phyloP scores from a whole-genome alignment of 64 coral and sea anemone species.

The Porites australiensis region DNA sequence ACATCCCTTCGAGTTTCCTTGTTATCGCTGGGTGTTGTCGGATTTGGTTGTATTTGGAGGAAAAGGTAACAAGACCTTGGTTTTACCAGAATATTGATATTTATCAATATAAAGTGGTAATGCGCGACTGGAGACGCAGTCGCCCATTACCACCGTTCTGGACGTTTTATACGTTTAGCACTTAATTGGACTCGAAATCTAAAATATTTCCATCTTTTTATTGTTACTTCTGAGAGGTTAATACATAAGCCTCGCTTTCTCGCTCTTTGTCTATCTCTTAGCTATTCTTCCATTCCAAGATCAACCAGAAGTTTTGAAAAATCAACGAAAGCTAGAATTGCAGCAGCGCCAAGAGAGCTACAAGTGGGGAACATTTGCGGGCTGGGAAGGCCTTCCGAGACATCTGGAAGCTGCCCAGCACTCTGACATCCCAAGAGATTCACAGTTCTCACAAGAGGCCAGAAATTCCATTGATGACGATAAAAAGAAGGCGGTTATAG shows the following conservation, averaged over 20 bases:
- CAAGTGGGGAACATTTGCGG: slow-evolving; percentile 54
- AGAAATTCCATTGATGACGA: slow-evolving; percentile 57
- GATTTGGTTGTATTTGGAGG: slow-evolving; percentile 60
- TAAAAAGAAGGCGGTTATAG: slow-evolving; percentile 32
- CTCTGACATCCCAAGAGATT: slow-evolving; percentile 77
- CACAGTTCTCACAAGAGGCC: slow-evolving; percentile 78
- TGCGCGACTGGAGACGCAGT: too few species aligned
- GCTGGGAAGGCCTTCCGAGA: slow-evolving; percentile 63
- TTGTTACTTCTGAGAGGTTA: not conserved
- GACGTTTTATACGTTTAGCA: too few species aligned
- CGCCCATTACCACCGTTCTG: too few species aligned
- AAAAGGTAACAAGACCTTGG: slow-evolving; percentile 30
- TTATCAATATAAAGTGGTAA: too few species aligned
- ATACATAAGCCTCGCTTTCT: not conserved
- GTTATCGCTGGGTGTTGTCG: slow-evolving; percentile 68
- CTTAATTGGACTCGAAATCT: too few species aligned
- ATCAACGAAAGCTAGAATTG: slow-evolving; percentile 62
- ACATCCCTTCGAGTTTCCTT: slow-evolving; percentile 55
- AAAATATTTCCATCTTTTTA: not conserved
- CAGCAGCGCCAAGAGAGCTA: slow-evolving; percentile 71
- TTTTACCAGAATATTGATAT: too few species aligned
- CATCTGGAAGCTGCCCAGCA: slow-evolving; percentile 60
- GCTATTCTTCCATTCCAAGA: slow-evolving; percentile 74
- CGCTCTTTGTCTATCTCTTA: not conserved
- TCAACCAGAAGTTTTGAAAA: slow-evolving; percentile 51